phyloP scores from a whole-genome alignment of 53 echinoderm and acorn worm genomes.

The Echinometra lucunter region DNA sequence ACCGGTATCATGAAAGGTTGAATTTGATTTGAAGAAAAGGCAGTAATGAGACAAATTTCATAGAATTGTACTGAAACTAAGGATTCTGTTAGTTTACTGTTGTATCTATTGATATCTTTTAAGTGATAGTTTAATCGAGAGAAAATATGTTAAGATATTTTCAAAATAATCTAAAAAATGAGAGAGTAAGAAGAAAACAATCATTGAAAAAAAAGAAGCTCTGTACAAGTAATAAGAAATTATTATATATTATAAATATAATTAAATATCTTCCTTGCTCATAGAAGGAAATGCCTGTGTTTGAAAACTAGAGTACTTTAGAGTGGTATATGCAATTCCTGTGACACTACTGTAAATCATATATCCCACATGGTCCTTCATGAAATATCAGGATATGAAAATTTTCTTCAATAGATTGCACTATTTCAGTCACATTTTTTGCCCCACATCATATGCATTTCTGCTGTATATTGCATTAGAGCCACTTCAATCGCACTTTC shows the following conservation, averaged over 20 bases:
- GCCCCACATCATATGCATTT: not conserved
- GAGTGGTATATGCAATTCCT: not conserved
- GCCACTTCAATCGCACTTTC: not conserved
- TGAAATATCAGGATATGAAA: not conserved
- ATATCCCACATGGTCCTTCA: not conserved
- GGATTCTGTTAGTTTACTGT: too few species aligned
- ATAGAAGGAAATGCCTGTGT: not conserved
- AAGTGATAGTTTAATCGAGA: too few species aligned
- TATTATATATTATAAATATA: too few species aligned
- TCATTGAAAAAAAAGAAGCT: too few species aligned
- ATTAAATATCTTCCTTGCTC: not conserved
- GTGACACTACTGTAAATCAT: not conserved
- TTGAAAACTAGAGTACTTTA: not conserved
- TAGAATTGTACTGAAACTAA: too few species aligned
- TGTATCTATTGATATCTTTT: too few species aligned
- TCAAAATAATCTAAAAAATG: too few species aligned
- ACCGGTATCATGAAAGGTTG: not conserved
- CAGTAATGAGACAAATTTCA: too few species aligned
- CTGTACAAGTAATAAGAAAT: too few species aligned
- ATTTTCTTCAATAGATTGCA: not conserved
- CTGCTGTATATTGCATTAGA: constrained; percentile 2
- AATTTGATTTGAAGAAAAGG: too few species aligned
- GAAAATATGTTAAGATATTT: too few species aligned
- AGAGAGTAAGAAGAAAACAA: too few species aligned
- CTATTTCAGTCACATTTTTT: not conserved